Evolutionary conservation across 2,113 vertebrate genomes (phyloP).

Genomic region (Myotis brandtii): DNA sequence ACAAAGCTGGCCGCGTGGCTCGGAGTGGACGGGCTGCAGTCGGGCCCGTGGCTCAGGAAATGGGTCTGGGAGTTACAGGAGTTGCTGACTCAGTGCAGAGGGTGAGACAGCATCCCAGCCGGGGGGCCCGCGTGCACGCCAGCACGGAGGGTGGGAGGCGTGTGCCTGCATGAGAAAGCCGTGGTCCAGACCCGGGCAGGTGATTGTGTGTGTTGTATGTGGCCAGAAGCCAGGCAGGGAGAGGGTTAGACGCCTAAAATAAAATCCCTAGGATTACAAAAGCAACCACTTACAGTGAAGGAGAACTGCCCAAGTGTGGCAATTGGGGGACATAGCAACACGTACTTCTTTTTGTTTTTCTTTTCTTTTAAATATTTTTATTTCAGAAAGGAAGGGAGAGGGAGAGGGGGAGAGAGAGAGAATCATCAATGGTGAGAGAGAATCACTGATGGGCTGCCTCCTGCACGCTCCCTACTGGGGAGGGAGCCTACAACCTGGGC

Average conservation of each 20-base stretch:
- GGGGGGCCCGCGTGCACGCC: neutral
- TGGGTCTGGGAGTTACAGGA: neutral
- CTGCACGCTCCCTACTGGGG: too few relatives aligned
- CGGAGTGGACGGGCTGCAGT: fast-evolving
- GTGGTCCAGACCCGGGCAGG: fast-evolving
- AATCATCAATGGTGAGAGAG: too few relatives aligned
- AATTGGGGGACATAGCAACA: fast-evolving
- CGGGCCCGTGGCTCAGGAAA: neutral
- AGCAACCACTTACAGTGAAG: neutral
- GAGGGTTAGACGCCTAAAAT: neutral
- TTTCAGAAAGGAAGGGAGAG: too few relatives aligned
- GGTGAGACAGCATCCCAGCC: fast-evolving
- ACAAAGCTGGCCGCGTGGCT: fast-evolving
- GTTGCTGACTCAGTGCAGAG: neutral
- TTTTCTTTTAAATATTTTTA: too few relatives aligned
- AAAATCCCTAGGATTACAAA: neutral
- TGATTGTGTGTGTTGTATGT: fast-evolving
- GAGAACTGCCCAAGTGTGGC: neutral
- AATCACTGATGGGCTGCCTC: too few relatives aligned
- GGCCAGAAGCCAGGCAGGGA: neutral
- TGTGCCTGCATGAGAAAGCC: neutral
- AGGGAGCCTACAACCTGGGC: too few relatives aligned
- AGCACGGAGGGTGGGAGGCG: fast-evolving
- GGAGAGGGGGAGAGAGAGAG: too few relatives aligned
- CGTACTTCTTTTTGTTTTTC: neutral